Conservation (phyloP, 1,140 invertebrate species). For the Teleogryllus occipitalis region DNA sequence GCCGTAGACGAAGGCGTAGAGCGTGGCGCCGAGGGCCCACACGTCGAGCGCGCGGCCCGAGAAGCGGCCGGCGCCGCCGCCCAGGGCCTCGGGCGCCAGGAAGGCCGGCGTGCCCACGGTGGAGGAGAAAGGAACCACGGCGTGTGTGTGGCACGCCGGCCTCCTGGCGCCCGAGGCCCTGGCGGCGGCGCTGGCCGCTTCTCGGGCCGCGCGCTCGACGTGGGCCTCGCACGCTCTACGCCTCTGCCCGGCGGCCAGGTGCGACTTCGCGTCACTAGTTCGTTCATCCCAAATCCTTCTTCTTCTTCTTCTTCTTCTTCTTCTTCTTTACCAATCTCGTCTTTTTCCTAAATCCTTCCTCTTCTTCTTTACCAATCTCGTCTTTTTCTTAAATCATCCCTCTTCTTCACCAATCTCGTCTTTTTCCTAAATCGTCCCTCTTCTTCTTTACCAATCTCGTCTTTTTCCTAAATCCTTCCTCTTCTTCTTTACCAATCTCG, state of each 20-base stretch:
- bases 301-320: no score
- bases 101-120: slow-evolving; percentile 90
- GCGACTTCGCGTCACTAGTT: background rate
- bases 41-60: slow-evolving; percentile 82
- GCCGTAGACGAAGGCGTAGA: slow-evolving; percentile 83
- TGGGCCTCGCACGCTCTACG: slow-evolving; percentile 91
- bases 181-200: slow-evolving; percentile 43
- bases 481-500: no score
- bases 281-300: no score
- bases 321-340: no score
- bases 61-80: slow-evolving; percentile 43
- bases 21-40: slow-evolving; percentile 91
- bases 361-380: no score
- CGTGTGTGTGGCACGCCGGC: slow-evolving; percentile 93
- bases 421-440: no score
- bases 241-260: slow-evolving; percentile 73
- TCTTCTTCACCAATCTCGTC: no score
- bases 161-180: slow-evolving; percentile 87
- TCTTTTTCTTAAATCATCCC: no score
- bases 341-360: no score
- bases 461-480: no score
- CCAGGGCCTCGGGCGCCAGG: slow-evolving; percentile 83
- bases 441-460: no score
- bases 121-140: slow-evolving; percentile 64
- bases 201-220: slow-evolving; percentile 76